Evolutionary conservation across 37 sponge, comb jelly and placozoan genomes (phyloP).

Genomic region (Tethya wilhelma): DNA sequence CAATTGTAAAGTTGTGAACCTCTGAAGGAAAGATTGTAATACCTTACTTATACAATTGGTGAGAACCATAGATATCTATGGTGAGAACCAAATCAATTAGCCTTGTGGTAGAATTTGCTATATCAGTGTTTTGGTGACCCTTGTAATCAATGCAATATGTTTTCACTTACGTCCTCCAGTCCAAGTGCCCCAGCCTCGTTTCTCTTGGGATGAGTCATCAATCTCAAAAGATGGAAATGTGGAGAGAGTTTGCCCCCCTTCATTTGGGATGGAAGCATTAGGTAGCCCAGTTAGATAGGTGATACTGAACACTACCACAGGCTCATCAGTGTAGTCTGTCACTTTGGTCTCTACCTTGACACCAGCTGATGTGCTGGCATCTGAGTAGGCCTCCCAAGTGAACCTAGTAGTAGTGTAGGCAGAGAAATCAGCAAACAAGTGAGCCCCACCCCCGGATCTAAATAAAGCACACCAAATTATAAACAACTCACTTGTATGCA

Average conservation of each 20-base stretch:
- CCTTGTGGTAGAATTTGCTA: too few relatives aligned
- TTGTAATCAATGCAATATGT: too few relatives aligned
- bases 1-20: conserved; percentile 5
- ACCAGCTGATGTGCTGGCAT: background rate
- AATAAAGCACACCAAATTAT: too few relatives aligned
- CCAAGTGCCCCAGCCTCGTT: conserved; percentile 63
- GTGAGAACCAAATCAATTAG: too few relatives aligned
- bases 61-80: too few relatives aligned
- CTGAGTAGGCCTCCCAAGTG: conserved; percentile 14
- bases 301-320: conserved; percentile 36
- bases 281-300: conserved; percentile 21
- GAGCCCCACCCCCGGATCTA: too few relatives aligned
- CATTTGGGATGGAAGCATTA: conserved; percentile 11
- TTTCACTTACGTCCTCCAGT: conserved; percentile 69
- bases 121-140: too few relatives aligned
- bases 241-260: conserved; percentile 8
- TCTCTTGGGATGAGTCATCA: conserved; percentile 8
- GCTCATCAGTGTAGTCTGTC: conserved; percentile 17
- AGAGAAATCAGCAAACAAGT: too few relatives aligned
- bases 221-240: conserved; percentile 63
- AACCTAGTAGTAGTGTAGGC: background rate
- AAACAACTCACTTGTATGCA: background rate
- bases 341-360: conserved; percentile 23
- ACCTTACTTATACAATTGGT: too few relatives aligned
- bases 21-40: conserved; percentile 6